Conservation (phyloP, 2,888 invertebrate species). For the Leptura quadrifasciata region DNA sequence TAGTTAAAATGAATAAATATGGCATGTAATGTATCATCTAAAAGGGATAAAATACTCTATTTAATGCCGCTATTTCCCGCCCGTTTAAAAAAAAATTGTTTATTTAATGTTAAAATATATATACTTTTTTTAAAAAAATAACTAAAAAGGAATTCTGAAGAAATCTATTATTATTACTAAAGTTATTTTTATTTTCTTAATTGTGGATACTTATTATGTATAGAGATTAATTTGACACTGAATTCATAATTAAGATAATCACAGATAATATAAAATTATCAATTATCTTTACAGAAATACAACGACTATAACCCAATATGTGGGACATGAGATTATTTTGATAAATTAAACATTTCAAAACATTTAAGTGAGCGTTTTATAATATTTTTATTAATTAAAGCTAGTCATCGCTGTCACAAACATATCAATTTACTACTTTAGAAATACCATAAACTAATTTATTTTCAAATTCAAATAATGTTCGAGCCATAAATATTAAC, state of each 20-base stretch:
- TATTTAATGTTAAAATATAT: too few species aligned
- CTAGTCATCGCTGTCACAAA: constrained; percentile 20
- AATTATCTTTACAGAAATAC: neutral
- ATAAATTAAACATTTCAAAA: constrained; percentile 10
- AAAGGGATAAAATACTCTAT: too few species aligned
- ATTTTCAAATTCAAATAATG: constrained; percentile 9
- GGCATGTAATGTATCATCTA: too few species aligned
- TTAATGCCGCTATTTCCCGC: too few species aligned
- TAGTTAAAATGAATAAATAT: too few species aligned
- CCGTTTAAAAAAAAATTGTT: too few species aligned
- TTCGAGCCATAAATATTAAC: neutral
- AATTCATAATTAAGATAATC: neutral
- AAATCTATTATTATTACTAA: too few species aligned
- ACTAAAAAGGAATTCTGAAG: too few species aligned
- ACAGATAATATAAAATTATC: neutral
- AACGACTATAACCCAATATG: neutral
- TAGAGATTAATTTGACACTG: neutral
- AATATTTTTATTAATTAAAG: constrained; percentile 20
- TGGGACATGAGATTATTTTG: constrained; percentile 10
- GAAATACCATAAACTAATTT: constrained; percentile 13
- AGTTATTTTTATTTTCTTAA: too few species aligned
- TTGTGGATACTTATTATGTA: too few species aligned
- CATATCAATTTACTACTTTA: constrained; percentile 18
- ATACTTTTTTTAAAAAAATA: too few species aligned
- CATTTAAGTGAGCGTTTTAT: neutral